Base-by-base conservation (phyloP, 1,140 invertebrate genomes). In the Acromyrmex charruanus region DNA sequence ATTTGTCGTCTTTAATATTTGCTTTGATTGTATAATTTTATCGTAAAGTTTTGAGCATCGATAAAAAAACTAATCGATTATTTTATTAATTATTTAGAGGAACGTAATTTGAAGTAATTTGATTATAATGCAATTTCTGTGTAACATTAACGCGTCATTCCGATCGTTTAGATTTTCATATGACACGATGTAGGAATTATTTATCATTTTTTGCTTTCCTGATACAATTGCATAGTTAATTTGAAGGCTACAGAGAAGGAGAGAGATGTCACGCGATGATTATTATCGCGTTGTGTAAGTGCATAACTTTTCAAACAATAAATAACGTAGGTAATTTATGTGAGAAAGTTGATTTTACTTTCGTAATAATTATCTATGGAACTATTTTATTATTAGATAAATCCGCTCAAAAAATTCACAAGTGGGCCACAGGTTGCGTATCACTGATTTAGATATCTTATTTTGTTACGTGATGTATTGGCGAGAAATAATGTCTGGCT, bases 231-330 rank as follows among this genome's bases (percentile, higher is more conserved):
- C 18, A 49, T 44, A 14, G 21, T 68, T 68, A 79, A 66, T 53
- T 14, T n/a, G 61, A 79, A 79, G 61, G 61, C 12, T 31, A 25
- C 3, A 28, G 7, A 5, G 0, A 3, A 31, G 14, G 14, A 16
- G 49, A 16, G 25, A 68, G 10, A 79, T n/a, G 28, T 66, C 59
- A 49, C 25, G 35, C 10, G 59, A 65, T 39, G 21, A 65, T 77
- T 77, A 28, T 25, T 59, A n/a, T 2, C 18, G 25, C 2, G 12
- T 77, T 63, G 21, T 28, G 5, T 31, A 77, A 77, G 35, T 21
- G 21, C 2, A 25, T 59, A 39, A 21, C 55, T 61, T 39, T 44
- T 28, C 35, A 44, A 77, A 63, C 6, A 61, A 77, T 21, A 61
- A 77, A 59, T 16, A 59, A 77, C 21, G 35, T 28, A 44, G 16